Evolutionary conservation across 2,113 vertebrate genomes (phyloP), one percentile per base, ranked within the genome.

Genomic region (Tachysurus vachellii): DNA sequence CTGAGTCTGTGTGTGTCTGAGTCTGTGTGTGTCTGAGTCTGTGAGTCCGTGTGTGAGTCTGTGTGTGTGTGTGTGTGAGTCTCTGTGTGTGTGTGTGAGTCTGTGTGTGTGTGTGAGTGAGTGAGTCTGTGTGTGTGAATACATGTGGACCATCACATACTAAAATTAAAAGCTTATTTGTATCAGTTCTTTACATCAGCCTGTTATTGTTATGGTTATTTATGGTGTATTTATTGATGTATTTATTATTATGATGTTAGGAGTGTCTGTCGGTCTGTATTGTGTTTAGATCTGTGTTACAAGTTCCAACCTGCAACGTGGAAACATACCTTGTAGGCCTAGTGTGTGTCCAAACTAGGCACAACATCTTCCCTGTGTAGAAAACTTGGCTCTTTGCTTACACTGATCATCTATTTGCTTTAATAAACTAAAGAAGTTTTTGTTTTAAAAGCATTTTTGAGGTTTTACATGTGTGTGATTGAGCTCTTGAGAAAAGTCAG

Each of bases 231-330:
- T 54, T 83, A 83, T 66, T n/a, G 54, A 14, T 36, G 36, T 86
- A 17, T 36, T 71, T 16, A 8, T 36, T 0, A 8, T 36, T 26
- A 19, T 64, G 21, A 26, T 54, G 36, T 84, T 36, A 26, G 17
- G 36, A n/a, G 85, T 80, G 53, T 36, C 36, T 36, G 36, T 36
- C n/a, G n/a, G n/a, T 62, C 31, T 59, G 62, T 88, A 54, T 61
- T 82, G 56, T 82, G 82, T 80, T 66, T 59, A n/a, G 64, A 62
- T 82, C 76, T 83, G 73, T 81, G 80, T 83, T 84, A 64, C 83
- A 87, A 87, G 87, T 88, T 81, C 26, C 62, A 83, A 88, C 87
- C 75, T 85, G 85, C 82, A 87, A 79, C 42, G 53, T 85, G 66
- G 54, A 77, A 85, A 68, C 53, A 73, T 76, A 86, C 44, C 61